Evolutionary conservation across 2,797 vertebrate genomes (phyloP), one percentile per base, ranked within the genome.

Genomic region (Cercopithecus diana): DNA sequence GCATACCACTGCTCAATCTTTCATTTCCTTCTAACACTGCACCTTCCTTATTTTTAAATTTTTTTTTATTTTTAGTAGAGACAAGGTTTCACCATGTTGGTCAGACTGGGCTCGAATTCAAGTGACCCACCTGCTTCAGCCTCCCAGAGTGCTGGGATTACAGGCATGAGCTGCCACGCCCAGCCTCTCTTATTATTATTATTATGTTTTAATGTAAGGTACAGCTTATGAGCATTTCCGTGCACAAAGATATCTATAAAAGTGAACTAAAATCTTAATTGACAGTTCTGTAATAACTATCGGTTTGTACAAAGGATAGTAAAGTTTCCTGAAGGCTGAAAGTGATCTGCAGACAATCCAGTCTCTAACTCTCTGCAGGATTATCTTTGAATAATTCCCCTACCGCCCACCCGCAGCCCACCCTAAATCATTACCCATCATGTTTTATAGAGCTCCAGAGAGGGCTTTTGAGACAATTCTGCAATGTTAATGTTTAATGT

Each of bases 401-500:
- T 33, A 67, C 61, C 4, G 15, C 15, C 61, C 64, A 36, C 70
- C n/a, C 83, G 17, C 33, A 77, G 75, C 41, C 41, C 41, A 41
- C 50, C 28, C 19, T 96, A 96, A 97, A 88, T 96, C 88, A 90
- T 89, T 93, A 80, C 50, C 43, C 36, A 88, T 84, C 50, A 80
- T 75, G 41, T 76, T 92, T 96, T 90, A 90, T 39, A 87, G 80
- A 76, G 90, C 85, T 95, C 92, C 41, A 72, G 93, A 89, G 83
- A 96, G 82, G 75, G 81, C 33, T 86, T 98, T 91, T 75, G 45
- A 75, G 84, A 94, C 80, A 97, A 52, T 19, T 70, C 97, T 97
- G 84, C 61, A 87, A 50, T 91, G 55, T 67, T 97, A 95, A 95
- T 92, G 92, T 84, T 96, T 95, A 97, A 87, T 92, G 80, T 95